Conservation (phyloP, 2,888 invertebrate species). For the Girardia tigrina region DNA sequence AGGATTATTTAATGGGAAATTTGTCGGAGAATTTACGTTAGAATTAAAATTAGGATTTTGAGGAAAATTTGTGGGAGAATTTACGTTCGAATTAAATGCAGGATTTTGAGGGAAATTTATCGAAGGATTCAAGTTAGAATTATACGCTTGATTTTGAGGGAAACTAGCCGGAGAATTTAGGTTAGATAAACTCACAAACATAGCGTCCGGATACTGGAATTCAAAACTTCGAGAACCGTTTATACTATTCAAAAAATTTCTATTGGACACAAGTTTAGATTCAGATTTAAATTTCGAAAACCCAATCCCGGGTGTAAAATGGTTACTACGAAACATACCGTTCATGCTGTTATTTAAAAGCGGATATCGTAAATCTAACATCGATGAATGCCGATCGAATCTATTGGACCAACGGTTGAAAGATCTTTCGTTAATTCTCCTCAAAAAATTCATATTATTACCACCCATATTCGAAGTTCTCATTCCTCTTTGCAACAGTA, state of each 20-base stretch:
- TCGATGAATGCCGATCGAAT: neutral
- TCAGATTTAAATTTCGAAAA: neutral
- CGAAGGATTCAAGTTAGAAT: neutral
- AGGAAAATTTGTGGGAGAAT: neutral
- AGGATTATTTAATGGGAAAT: too few species aligned
- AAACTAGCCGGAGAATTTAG: too few species aligned
- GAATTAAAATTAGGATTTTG: too few species aligned
- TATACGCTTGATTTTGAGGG: too few species aligned
- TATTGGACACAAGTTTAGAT: neutral
- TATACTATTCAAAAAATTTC: neutral
- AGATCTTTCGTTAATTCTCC: constrained; percentile 1
- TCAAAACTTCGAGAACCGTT: neutral
- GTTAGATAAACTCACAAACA: too few species aligned
- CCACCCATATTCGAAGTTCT: constrained; percentile 10
- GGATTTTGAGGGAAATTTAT: neutral
- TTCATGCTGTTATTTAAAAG: neutral
- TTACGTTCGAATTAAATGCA: neutral
- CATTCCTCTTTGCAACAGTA: neutral
- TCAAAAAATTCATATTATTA: neutral
- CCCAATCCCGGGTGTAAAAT: neutral
- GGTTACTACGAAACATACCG: neutral
- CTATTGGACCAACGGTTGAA: neutral
- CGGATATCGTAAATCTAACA: constrained; percentile 9
- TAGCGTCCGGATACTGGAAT: neutral
- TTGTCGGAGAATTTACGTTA: too few species aligned